Evolutionary conservation across 2,113 vertebrate species (phyloP).

Genomic region (Ceuthmochares aereus): DNA sequence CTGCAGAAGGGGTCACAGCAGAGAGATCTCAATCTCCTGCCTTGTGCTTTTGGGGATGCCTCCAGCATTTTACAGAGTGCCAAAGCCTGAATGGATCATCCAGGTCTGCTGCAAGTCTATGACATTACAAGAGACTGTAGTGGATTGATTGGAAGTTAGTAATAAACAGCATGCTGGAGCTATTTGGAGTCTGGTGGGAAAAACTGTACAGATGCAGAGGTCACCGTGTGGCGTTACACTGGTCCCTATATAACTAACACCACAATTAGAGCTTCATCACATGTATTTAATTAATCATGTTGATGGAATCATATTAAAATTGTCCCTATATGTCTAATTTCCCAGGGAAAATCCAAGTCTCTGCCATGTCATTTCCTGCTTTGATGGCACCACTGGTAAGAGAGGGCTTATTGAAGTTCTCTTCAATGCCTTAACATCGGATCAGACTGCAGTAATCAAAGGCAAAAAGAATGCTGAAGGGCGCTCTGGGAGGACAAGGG

Average conservation of each 20-base stretch:
- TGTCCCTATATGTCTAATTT: neutral
- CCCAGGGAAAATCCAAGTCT: neutral
- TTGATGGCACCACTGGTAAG: neutral
- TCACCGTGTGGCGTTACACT: neutral
- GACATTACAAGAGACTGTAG: neutral
- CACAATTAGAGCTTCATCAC: neutral
- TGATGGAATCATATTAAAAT: neutral
- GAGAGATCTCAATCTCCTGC: neutral
- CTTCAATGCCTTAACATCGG: rapidly evolving
- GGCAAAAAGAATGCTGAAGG: neutral
- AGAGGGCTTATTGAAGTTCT: neutral
- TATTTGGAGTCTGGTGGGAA: neutral
- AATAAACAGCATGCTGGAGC: neutral
- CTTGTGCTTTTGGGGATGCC: neutral
- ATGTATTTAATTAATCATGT: neutral
- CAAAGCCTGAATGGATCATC: neutral
- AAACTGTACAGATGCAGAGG: neutral
- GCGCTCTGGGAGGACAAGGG: neutral
- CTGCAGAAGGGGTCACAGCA: neutral
- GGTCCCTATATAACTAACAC: neutral
- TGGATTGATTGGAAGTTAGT: neutral
- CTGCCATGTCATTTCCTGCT: neutral
- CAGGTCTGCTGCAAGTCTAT: neutral
- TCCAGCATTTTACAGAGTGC: neutral
- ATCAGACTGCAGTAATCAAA: neutral